Evolutionary conservation across 2,113 vertebrate genomes (phyloP).

Genomic region (Neomonachus schauinslandi): DNA sequence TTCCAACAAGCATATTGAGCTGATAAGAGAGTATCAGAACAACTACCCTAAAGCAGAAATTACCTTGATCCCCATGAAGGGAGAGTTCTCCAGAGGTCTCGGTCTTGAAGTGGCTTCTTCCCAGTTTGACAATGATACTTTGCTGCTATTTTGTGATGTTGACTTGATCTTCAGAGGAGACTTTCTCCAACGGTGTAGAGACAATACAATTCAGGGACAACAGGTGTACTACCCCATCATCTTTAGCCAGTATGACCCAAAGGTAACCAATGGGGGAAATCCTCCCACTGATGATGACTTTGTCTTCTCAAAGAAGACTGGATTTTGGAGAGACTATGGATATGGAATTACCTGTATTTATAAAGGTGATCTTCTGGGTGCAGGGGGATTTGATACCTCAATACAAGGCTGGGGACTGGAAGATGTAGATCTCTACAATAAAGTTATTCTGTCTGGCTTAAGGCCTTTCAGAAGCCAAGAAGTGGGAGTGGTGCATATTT

Average conservation of each 20-base stretch:
- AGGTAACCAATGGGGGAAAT: slow-evolving; percentile 94
- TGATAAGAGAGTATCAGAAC: slow-evolving; percentile 93
- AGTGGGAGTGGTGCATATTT: slow-evolving; percentile 96
- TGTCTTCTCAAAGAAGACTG: slow-evolving; percentile 96
- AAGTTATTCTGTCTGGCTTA: slow-evolving; percentile 95
- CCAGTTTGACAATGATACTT: slow-evolving; percentile 95
- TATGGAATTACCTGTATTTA: slow-evolving; percentile 98
- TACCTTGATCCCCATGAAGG: slow-evolving; percentile 92
- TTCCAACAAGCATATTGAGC: slow-evolving; percentile 93
- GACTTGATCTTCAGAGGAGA: slow-evolving; percentile 96
- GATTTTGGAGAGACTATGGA: slow-evolving; percentile 98
- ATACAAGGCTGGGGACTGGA: slow-evolving; percentile 99
- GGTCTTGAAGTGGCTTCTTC: slow-evolving; percentile 96
- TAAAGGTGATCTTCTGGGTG: slow-evolving; percentile 93
- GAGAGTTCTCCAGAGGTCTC: slow-evolving; percentile 96
- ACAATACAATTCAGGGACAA: slow-evolving; percentile 92
- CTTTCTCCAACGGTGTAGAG: slow-evolving; percentile 96
- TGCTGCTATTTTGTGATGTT: slow-evolving; percentile 99
- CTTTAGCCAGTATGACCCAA: slow-evolving; percentile 99
- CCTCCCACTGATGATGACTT: slow-evolving; percentile 94
- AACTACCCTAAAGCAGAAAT: slow-evolving; percentile 96
- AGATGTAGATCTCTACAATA: slow-evolving; percentile 98
- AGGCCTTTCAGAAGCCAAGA: slow-evolving; percentile 96
- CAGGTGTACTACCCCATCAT: slow-evolving; percentile 98
- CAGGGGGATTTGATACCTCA: slow-evolving; percentile 97